Conservation (phyloP, 1,140 invertebrate species). For the Atta colombica region DNA sequence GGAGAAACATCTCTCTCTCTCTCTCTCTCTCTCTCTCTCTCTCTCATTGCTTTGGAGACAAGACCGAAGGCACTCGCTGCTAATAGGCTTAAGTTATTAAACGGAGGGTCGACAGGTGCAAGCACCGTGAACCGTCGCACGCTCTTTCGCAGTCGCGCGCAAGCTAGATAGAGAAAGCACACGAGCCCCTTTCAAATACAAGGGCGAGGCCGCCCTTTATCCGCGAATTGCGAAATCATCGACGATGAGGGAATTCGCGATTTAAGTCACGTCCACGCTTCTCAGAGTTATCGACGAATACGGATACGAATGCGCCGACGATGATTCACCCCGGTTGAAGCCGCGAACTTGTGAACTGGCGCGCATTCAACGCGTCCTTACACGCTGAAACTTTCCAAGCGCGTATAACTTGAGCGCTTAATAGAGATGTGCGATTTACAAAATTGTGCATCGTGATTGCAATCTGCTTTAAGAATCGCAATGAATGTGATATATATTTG, state of each 20-base stretch:
- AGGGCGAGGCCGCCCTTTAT: conserved; percentile 39
- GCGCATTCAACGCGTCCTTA: conserved; percentile 46
- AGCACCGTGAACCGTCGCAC: conserved; percentile 68
- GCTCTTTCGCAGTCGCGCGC: conserved; percentile 64
- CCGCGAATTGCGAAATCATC: conserved; percentile 49
- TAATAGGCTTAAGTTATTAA: conserved; percentile 81
- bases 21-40: neutral
- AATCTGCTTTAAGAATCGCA: no score
- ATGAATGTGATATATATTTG: no score
- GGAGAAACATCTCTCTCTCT: neutral
- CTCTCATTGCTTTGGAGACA: conserved; percentile 2
- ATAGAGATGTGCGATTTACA: no score
- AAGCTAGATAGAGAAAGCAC: neutral
- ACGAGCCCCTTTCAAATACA: conserved; percentile 15
- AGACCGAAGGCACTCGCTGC: conserved; percentile 67
- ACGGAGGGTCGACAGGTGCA: conserved; percentile 74
- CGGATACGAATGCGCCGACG: conserved; percentile 25
- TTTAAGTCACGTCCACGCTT: conserved; percentile 54
- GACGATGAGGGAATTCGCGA: conserved; percentile 35
- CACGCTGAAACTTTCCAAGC: conserved; percentile 39
- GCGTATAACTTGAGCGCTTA: conserved; percentile 12
- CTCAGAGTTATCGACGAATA: conserved; percentile 47
- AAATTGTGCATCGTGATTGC: no score
- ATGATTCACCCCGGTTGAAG: neutral
- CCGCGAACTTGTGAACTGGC: conserved; percentile 37